A percentile compares a stretch with the other conserved stretches of the same genome.
These are phyloP conservation scores for Peromyscus maniculatus DNA, from an alignment of 2,113 vertebrate genomes.

Conservation along the genomic window DNA sequence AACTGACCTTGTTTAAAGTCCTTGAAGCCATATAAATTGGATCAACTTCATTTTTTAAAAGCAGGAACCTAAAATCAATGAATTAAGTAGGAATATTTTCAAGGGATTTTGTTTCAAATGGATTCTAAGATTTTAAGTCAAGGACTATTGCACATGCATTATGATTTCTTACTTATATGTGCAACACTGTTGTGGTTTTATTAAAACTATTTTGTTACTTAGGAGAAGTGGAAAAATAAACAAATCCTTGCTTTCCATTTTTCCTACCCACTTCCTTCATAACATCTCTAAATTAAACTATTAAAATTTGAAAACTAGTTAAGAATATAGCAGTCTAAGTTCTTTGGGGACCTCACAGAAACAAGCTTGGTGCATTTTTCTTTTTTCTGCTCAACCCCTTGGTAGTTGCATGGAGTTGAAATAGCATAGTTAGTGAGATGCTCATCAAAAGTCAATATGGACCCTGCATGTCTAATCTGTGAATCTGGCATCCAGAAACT, in stretches of 20 bases:
- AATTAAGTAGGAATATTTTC: neutral
- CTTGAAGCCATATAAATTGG: neutral
- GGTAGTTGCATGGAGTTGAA: slow-evolving; percentile 42
- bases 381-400: neutral
- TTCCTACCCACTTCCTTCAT: neutral
- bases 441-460: slow-evolving; percentile 70
- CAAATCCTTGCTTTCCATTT: neutral
- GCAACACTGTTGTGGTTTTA: neutral
- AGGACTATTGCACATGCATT: neutral
- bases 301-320: slow-evolving; percentile 32
- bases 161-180: slow-evolving; percentile 15
- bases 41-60: neutral
- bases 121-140: slow-evolving; percentile 11
- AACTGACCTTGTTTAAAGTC: neutral
- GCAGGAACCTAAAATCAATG: slow-evolving; percentile 15
- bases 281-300: slow-evolving; percentile 51
- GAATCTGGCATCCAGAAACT: slow-evolving; percentile 67
- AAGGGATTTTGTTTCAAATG: neutral
- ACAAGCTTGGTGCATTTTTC: neutral
- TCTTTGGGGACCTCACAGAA: neutral
- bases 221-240: neutral
- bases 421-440: slow-evolving; percentile 57
- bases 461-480: slow-evolving; percentile 64
- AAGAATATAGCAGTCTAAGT: neutral
- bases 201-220: slow-evolving; percentile 9